These are phyloP conservation scores for Catharus bicknelli DNA, from an alignment of 2,113 vertebrate species.

Conservation along the genomic window DNA sequence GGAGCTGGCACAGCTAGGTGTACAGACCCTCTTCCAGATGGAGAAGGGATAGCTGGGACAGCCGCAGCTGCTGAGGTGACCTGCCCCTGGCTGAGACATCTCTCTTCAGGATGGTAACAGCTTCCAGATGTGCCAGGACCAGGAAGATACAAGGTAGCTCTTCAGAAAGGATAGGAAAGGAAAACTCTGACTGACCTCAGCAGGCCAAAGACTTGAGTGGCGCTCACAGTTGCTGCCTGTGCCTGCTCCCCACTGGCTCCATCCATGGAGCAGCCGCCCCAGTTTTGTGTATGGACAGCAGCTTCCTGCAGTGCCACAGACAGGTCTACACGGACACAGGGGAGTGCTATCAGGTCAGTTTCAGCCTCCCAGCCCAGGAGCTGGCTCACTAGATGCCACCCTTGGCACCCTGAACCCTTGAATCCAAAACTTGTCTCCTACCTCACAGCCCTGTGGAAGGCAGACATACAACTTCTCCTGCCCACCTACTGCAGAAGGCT, in stretches of 20 bases:
- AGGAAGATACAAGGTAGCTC: background rate
- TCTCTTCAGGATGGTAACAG: background rate
- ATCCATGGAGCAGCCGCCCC: background rate
- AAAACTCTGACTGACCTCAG: background rate
- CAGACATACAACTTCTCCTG: background rate
- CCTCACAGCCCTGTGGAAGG: fast-evolving
- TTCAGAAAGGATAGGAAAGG: background rate
- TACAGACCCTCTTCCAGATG: background rate
- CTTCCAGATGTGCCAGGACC: background rate
- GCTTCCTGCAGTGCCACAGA: background rate
- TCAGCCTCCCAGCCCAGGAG: background rate
- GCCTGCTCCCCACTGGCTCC: fast-evolving
- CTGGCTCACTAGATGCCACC: background rate
- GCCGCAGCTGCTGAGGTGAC: background rate
- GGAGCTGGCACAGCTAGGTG: background rate
- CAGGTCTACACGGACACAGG: background rate
- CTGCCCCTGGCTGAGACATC: background rate
- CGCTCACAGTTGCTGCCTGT: fast-evolving
- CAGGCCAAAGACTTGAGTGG: background rate
- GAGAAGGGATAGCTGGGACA: background rate
- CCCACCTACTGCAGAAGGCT: background rate
- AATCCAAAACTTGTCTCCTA: background rate
- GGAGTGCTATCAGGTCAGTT: background rate
- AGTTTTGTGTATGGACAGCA: fast-evolving
- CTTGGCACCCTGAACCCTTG: background rate